These are phyloP conservation scores for Kradibia gibbosae DNA, from an alignment of 1,140 invertebrate species.

Conservation along the genomic window DNA sequence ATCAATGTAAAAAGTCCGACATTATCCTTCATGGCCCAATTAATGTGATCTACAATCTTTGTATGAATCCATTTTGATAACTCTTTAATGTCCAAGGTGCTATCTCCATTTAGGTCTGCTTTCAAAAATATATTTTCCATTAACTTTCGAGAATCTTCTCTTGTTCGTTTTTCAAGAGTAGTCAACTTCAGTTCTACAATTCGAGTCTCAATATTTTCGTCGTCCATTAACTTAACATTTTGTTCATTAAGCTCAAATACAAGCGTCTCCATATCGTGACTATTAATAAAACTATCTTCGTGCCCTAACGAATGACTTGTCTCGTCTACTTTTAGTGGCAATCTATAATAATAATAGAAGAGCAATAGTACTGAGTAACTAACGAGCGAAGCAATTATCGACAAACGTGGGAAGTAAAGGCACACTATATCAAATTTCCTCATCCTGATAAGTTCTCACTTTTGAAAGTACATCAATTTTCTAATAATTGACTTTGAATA, in stretches of 20 bases:
- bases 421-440: conserved; percentile 45
- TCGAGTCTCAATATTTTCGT: not conserved
- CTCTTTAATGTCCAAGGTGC: conserved; percentile 77
- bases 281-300: not conserved
- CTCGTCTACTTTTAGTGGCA: conserved; percentile 59
- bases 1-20: conserved; percentile 81
- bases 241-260: conserved; percentile 59
- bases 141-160: conserved; percentile 68
- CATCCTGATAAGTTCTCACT: conserved; percentile 40
- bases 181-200: not conserved
- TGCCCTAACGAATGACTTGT: not conserved
- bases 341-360: conserved; percentile 59
- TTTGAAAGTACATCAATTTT: not conserved
- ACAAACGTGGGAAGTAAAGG: conserved; percentile 62
- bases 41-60: conserved; percentile 84
- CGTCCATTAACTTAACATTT: not conserved
- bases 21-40: conserved; percentile 81
- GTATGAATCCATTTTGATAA: conserved; percentile 81
- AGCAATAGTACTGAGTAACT: conserved; percentile 65
- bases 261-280: conserved; percentile 50
- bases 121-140: conserved; percentile 75
- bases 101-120: conserved; percentile 79
- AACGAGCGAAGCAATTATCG: conserved; percentile 61
- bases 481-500: not conserved
- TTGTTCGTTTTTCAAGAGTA: conserved; percentile 33